These are phyloP conservation scores for Ditylenchus dipsaci DNA, from an alignment of 1,140 invertebrate genomes.

Conservation along the genomic window DNA sequence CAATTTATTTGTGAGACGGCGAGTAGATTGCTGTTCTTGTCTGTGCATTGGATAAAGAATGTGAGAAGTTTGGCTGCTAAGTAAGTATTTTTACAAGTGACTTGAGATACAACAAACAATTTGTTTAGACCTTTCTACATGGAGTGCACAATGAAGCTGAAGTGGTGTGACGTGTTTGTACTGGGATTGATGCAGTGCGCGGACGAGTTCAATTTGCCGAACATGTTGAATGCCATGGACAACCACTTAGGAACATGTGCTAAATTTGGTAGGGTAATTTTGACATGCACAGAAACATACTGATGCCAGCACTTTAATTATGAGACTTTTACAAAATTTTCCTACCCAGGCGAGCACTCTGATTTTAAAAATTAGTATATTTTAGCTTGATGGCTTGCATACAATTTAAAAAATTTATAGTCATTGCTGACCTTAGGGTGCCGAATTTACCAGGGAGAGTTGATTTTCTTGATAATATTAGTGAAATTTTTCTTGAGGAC, in stretches of 20 bases:
- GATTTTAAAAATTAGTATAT: no score
- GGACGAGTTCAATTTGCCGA: conserved; percentile 72
- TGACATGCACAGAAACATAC: background rate
- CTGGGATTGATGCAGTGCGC: conserved; percentile 84
- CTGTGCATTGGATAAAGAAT: conserved; percentile 80
- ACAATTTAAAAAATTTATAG: no score
- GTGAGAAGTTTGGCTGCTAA: conserved; percentile 65
- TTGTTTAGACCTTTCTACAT: conserved; percentile 70
- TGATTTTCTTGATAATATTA: no score
- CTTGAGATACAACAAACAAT: background rate
- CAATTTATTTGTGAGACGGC: conserved; percentile 75
- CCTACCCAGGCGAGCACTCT: no score
- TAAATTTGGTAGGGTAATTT: conserved; percentile 58
- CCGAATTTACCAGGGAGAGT: no score
- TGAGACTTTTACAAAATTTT: no score
- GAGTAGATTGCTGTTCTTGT: conserved; percentile 77
- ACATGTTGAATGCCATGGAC: conserved; percentile 76
- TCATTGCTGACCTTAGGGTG: no score
- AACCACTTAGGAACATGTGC: conserved; percentile 64
- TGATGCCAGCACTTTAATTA: background rate
- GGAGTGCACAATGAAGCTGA: conserved; percentile 68
- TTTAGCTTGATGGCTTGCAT: no score
- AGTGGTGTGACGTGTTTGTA: conserved; percentile 85
- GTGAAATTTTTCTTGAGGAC: no score
- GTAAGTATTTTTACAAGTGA: conserved; percentile 18